phyloP scores from a whole-genome alignment of 2,113 vertebrate species.

The Oncorhynchus keta region DNA sequence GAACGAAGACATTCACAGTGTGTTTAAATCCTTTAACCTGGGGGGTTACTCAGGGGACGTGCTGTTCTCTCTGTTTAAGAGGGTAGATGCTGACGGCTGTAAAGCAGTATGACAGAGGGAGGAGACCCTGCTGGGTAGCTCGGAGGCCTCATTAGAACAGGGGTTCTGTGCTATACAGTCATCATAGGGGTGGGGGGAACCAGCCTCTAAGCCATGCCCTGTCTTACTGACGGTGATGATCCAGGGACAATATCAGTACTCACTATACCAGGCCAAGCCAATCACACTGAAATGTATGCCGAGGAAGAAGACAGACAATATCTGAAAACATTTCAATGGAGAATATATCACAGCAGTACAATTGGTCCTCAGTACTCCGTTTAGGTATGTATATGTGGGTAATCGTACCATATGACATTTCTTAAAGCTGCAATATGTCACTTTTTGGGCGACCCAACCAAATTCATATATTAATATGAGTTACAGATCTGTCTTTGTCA shows the following conservation, averaged over 20 bases:
- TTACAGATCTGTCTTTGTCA: too few species aligned
- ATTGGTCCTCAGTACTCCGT: neutral
- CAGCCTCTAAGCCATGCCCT: neutral
- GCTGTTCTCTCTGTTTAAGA: neutral
- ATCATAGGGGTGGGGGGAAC: constrained; percentile 11
- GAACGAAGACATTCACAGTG: neutral
- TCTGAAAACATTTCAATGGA: neutral
- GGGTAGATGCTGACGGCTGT: constrained; percentile 21
- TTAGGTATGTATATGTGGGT: neutral
- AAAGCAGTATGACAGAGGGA: constrained; percentile 49
- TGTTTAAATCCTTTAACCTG: neutral
- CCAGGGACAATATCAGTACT: neutral
- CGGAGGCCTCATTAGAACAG: constrained; percentile 46
- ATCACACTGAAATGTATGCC: constrained; percentile 2
- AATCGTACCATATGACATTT: neutral
- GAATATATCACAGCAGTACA: too few species aligned
- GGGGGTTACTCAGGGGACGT: neutral
- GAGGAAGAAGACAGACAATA: neutral
- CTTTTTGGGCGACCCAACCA: too few species aligned
- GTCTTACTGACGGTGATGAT: neutral
- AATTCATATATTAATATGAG: too few species aligned
- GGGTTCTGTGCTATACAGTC: constrained; percentile 34
- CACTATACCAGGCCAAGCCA: neutral
- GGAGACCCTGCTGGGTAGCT: constrained; percentile 44
- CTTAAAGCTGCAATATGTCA: neutral